Percentiles rank a stretch among this genome's conserved stretches.
Evolutionary conservation across 2,888 invertebrate genomes (phyloP).

Genomic region (Dryomyza anilis): DNA sequence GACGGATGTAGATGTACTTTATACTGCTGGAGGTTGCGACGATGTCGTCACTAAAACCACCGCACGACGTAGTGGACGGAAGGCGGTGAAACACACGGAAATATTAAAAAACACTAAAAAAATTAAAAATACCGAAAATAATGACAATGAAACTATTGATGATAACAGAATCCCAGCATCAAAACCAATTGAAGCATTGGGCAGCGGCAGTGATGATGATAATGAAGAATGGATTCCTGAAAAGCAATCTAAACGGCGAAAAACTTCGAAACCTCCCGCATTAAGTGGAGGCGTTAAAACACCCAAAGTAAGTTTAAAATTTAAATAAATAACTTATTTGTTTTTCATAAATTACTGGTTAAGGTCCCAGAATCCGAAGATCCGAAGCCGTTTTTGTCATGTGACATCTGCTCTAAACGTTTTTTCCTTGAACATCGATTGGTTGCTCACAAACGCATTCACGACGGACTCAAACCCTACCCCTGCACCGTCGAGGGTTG

Average conservation of each 20-base stretch:
- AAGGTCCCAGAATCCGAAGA: neutral
- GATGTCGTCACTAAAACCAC: neutral
- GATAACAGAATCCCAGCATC: too few relatives aligned
- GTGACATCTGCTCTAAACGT: conserved; percentile 40
- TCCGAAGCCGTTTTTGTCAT: conserved; percentile 33
- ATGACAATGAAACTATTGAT: too few relatives aligned
- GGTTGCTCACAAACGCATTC: conserved; percentile 44
- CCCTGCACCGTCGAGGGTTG: conserved; percentile 45
- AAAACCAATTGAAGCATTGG: too few relatives aligned
- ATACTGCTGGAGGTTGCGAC: neutral
- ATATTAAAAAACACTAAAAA: neutral
- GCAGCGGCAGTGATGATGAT: too few relatives aligned
- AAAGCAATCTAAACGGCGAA: too few relatives aligned
- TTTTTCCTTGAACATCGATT: conserved; percentile 43
- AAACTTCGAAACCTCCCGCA: too few relatives aligned
- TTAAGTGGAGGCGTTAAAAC: neutral
- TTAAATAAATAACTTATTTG: too few relatives aligned
- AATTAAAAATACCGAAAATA: too few relatives aligned
- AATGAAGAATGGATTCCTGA: too few relatives aligned
- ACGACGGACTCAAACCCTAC: conserved; percentile 47
- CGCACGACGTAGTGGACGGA: neutral
- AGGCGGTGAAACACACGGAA: neutral
- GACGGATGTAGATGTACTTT: conserved; percentile 9
- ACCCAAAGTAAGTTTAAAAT: too few relatives aligned
- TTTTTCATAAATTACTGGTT: too few relatives aligned